A percentile compares a stretch with the other conserved stretches of the same genome.
These are phyloP conservation scores for Capromys pilorides DNA, from an alignment of 2,797 vertebrate species.

Conservation along the genomic window DNA sequence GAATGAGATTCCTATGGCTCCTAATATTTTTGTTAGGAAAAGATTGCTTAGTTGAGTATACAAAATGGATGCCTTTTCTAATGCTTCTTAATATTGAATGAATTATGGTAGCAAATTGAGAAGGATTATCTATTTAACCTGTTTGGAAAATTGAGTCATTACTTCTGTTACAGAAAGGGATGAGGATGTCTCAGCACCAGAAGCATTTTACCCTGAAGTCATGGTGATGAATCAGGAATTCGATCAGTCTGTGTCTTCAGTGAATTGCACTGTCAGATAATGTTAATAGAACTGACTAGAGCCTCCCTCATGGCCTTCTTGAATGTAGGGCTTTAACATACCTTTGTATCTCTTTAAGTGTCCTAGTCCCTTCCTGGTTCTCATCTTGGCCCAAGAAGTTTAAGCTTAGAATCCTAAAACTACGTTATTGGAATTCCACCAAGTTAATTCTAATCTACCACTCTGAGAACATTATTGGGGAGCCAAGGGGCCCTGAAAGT, in stretches of 20 bases:
- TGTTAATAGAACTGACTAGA: constrained; percentile 61
- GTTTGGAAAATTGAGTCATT: constrained; percentile 75
- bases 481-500: too few species aligned
- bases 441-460: too few species aligned
- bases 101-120: constrained; percentile 74
- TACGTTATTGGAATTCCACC: too few species aligned
- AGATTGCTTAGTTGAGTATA: constrained; percentile 35
- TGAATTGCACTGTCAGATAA: constrained; percentile 73
- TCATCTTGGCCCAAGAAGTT: too few species aligned
- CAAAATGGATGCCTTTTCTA: constrained; percentile 59
- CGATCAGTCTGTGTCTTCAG: constrained; percentile 62
- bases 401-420: too few species aligned
- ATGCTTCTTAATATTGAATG: constrained; percentile 65
- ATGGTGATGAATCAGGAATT: constrained; percentile 69
- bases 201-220: constrained; percentile 73
- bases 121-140: constrained; percentile 74
- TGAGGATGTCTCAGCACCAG: constrained; percentile 44
- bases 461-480: too few species aligned
- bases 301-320: not conserved
- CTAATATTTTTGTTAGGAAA: constrained; percentile 58
- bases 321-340: not conserved
- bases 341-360: constrained; percentile 47
- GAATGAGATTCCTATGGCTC: constrained; percentile 47
- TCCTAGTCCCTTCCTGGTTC: too few species aligned
- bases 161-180: constrained; percentile 63